Conservation (phyloP, 2,113 vertebrate genomes). For the Octodon degus region DNA sequence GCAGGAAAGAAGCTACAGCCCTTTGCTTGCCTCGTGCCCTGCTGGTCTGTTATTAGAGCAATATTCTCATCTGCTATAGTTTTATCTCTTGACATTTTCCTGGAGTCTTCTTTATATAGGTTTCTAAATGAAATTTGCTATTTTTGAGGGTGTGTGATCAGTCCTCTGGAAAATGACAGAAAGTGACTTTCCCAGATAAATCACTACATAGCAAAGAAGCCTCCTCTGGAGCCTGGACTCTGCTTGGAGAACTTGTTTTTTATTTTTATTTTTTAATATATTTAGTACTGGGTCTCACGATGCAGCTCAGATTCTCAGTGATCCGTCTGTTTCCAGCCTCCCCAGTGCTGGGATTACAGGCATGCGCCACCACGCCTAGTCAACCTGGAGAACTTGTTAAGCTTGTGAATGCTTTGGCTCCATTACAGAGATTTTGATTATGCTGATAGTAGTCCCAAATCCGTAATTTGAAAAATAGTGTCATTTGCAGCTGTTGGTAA, state of each 20-base stretch:
- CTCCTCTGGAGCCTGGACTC: not conserved
- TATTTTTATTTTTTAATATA: too few relatives aligned
- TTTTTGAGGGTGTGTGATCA: slow-evolving; percentile 18
- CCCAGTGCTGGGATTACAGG: too few relatives aligned
- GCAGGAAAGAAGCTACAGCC: not conserved
- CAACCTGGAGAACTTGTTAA: not conserved
- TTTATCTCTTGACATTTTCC: slow-evolving; percentile 28
- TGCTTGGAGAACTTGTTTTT: not conserved
- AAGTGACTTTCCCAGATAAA: not conserved
- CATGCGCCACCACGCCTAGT: too few relatives aligned
- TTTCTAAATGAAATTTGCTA: not conserved
- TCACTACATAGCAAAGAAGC: not conserved
- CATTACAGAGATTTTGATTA: not conserved
- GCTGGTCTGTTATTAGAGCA: not conserved
- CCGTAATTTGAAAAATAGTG: not conserved
- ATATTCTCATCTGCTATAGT: not conserved
- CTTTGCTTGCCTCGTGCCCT: not conserved
- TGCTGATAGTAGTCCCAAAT: not conserved
- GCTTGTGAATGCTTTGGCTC: not conserved
- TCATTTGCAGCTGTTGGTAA: not conserved
- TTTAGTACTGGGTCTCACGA: too few relatives aligned
- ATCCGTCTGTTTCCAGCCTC: too few relatives aligned
- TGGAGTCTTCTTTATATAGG: not conserved
- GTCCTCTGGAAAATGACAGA: not conserved
- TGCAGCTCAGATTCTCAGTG: too few relatives aligned